Percentiles rank a stretch among this genome's conserved stretches.
phyloP scores from a whole-genome alignment of 2,113 vertebrate species.

The Eubucco bourcierii region DNA sequence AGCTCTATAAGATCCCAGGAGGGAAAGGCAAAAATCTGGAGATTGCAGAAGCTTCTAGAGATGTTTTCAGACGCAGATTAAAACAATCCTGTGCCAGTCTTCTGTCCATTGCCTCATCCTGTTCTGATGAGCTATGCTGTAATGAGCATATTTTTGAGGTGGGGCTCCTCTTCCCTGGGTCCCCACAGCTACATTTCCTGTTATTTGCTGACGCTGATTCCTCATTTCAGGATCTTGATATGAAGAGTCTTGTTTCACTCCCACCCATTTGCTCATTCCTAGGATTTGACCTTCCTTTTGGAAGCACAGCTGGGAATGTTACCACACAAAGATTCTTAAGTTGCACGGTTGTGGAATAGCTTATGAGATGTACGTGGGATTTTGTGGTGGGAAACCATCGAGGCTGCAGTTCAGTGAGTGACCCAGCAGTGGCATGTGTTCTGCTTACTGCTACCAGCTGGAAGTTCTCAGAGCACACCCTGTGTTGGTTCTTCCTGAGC shows the following conservation, averaged over 20 bases:
- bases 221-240: neutral
- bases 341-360: conserved; percentile 10
- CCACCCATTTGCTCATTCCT: neutral
- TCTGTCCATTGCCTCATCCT: neutral
- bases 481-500: neutral
- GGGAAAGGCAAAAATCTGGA: conserved; percentile 10
- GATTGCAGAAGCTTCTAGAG: neutral
- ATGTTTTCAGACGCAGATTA: neutral
- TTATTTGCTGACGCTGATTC: neutral
- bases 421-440: conserved; percentile 8
- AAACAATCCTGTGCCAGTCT: neutral
- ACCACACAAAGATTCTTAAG: conserved; percentile 2
- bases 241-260: neutral
- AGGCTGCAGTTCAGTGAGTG: conserved; percentile 7
- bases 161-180: neutral
- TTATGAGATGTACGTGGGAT: neutral
- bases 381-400: neutral
- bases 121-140: neutral
- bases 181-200: conserved; percentile 10
- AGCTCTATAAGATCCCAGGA: neutral
- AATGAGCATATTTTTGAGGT: neutral
- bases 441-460: conserved; percentile 31
- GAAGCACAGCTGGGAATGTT: conserved; percentile 19
- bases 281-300: neutral
- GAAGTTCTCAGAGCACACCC: conserved; percentile 23